Base-by-base conservation (phyloP, 2,888 invertebrate species). In the Beris morrisii region DNA sequence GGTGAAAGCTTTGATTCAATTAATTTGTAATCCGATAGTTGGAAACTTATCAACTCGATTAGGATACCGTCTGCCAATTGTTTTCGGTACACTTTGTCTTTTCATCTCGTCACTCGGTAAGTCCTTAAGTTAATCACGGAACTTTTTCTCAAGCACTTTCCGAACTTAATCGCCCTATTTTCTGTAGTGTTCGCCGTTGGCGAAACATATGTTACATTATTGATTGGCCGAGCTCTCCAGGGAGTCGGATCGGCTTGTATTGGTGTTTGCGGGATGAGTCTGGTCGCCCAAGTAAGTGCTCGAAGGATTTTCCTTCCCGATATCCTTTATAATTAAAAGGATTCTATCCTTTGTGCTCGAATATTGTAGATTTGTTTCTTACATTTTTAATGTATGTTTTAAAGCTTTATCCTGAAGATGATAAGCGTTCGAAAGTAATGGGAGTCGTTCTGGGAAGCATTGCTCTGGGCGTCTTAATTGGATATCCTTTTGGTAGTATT, bases 161-260 rank as follows among this genome's bases (percentile, higher is more conserved):
- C n/a, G 7, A 1, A 13, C 1, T 48, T 48, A 13, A 48, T 12
- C 12, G n/a, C 4, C 48, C 22, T 22, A 45, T 28, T 61, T 61
- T 52, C 11, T 15, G 4, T 32, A 93, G 92, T 90, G 68, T 93
- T 90, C 79, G 89, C 91, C 3, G 85, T 89, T 72, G 90, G 90
- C 1, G 86, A 88, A 74, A 86, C 87, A 3, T 92, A 89, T 77
- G 81, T 83, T 65, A 79, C 87, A 4, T 81, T 93, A 69, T 84
- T 93, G 70, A 73, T 90, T 56, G 93, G 92, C 0, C 82, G 93
- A 69, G 88, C 89, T 58, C 79, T 92, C 13, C 93, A 93, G 76
- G 93, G 93, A 1, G 82, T 92, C 64, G 90, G 91, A 9, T 93
- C 93, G 2, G 88, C 92, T 0, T 89, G 91, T 71, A 87, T 91